These are phyloP conservation scores for Argyrosomus japonicus DNA, from an alignment of 2,113 vertebrate species.

Conservation along the genomic window DNA sequence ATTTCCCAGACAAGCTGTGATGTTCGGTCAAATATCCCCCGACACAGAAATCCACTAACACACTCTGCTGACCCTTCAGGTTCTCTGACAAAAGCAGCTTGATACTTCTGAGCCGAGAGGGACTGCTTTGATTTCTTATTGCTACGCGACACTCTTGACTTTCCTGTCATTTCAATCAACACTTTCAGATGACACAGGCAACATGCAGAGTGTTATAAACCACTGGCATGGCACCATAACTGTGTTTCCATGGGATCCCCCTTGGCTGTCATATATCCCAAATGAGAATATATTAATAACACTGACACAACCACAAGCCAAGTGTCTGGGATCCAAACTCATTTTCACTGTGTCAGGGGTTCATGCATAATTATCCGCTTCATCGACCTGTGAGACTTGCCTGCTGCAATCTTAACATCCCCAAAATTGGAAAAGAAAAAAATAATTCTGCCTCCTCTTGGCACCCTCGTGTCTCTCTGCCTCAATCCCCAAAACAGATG, in stretches of 20 bases:
- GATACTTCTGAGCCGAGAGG: slow-evolving; percentile 36
- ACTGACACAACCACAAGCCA: slow-evolving; percentile 65
- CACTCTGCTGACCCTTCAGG: slow-evolving; percentile 57
- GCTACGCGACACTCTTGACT: slow-evolving; percentile 42
- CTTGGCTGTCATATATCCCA: slow-evolving; percentile 52
- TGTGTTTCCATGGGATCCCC: slow-evolving; percentile 56
- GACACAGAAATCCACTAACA: slow-evolving; percentile 38
- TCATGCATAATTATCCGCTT: slow-evolving; percentile 78
- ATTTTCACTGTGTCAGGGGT: slow-evolving; percentile 75
- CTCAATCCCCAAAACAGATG: slow-evolving; percentile 57
- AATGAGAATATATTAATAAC: slow-evolving; percentile 74
- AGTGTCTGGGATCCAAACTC: slow-evolving; percentile 68
- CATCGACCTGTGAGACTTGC: slow-evolving; percentile 63
- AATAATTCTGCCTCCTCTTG: slow-evolving; percentile 39
- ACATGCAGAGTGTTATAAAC: slow-evolving; percentile 45
- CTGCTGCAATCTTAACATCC: slow-evolving; percentile 58
- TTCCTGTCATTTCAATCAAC: slow-evolving; percentile 61
- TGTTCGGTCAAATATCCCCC: slow-evolving; percentile 57
- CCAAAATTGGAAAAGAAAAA: slow-evolving; percentile 54
- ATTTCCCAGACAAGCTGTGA: slow-evolving; percentile 47
- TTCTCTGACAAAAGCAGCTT: slow-evolving; percentile 48
- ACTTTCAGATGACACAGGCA: slow-evolving; percentile 41
- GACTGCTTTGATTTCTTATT: slow-evolving; percentile 33
- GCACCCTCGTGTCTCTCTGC: slow-evolving; percentile 38
- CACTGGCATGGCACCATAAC: slow-evolving; percentile 33